Evolutionary conservation across 2,797 vertebrate genomes (phyloP).

Genomic region (Anabas testudineus): DNA sequence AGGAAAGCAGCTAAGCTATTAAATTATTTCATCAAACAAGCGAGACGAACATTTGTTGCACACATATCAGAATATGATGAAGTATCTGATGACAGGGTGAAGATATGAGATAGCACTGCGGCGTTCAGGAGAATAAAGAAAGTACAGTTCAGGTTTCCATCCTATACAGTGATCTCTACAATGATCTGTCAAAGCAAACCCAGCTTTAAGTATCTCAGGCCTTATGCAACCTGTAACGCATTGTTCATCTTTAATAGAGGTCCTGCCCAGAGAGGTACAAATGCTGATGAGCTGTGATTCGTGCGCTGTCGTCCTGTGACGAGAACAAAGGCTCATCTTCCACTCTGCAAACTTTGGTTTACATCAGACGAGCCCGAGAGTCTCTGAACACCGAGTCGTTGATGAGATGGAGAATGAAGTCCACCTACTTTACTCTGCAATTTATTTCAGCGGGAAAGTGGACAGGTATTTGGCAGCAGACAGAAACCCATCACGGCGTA

Average conservation of each 20-base stretch:
- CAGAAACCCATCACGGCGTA: constrained; percentile 46
- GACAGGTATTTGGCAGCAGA: constrained; percentile 32
- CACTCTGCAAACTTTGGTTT: constrained; percentile 22
- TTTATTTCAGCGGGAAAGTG: constrained; percentile 40
- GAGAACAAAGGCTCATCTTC: constrained; percentile 50
- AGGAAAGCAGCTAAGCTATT: too few relatives aligned
- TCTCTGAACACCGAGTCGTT: not conserved
- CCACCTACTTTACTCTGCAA: constrained; percentile 53
- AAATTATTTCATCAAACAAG: too few relatives aligned
- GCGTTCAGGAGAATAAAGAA: too few relatives aligned
- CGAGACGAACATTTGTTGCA: too few relatives aligned
- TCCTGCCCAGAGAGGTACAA: constrained; percentile 46
- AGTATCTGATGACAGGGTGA: too few relatives aligned
- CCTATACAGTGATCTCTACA: constrained; percentile 12
- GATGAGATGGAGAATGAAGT: constrained; percentile 37
- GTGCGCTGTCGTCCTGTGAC: constrained; percentile 31
- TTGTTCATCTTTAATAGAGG: constrained; percentile 52
- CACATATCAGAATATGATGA: too few relatives aligned
- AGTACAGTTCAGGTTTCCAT: constrained; percentile 16
- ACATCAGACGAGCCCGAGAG: constrained; percentile 31
- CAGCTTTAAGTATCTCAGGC: constrained; percentile 2
- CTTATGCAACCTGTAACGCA: constrained; percentile 38
- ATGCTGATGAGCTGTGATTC: constrained; percentile 56
- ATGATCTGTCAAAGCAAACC: not conserved
- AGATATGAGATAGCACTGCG: too few relatives aligned